Evolutionary conservation across 2,888 invertebrate genomes (phyloP).

Genomic region (Pecten maximus): DNA sequence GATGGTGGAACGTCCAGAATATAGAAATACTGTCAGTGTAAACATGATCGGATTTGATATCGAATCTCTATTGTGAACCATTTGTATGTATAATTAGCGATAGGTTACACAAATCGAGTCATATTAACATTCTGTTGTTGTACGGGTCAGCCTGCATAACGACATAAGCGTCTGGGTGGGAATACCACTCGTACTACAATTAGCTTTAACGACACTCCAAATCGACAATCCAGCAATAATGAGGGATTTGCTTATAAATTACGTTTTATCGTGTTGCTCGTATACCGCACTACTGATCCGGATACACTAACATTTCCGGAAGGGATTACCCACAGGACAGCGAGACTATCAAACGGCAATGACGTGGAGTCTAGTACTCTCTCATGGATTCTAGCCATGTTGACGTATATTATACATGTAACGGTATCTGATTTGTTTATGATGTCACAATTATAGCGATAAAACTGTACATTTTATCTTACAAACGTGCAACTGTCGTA

Average conservation of each 20-base stretch:
- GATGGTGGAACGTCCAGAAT: neutral
- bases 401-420: neutral
- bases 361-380: neutral
- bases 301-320: neutral
- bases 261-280: conserved; percentile 15
- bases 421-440: neutral
- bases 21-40: neutral
- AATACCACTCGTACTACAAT: neutral
- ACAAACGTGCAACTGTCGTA: too few relatives aligned
- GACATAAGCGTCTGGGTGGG: neutral
- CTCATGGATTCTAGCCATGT: neutral
- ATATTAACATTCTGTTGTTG: neutral
- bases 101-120: conserved; percentile 9
- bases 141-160: neutral
- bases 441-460: neutral
- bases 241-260: conserved; percentile 27
- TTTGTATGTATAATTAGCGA: neutral
- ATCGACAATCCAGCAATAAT: neutral
- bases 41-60: neutral
- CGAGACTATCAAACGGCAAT: neutral
- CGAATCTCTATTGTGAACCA: neutral
- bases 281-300: neutral
- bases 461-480: too few relatives aligned
- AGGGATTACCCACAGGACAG: neutral
- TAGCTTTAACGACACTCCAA: conserved; percentile 13